Evolutionary conservation across 1,140 invertebrate species (phyloP).

Genomic region (Hermetia illucens): DNA sequence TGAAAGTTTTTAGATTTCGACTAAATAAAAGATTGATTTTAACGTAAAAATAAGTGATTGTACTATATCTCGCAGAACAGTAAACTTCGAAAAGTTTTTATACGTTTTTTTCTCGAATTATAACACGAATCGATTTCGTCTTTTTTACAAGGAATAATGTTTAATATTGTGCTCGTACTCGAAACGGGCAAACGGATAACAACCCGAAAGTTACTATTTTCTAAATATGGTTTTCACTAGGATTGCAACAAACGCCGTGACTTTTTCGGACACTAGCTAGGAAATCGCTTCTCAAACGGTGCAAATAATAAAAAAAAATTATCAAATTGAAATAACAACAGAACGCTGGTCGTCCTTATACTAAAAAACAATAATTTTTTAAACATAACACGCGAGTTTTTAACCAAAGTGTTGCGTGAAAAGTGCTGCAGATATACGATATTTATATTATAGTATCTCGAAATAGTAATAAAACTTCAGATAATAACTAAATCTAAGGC

Average conservation of each 20-base stretch:
- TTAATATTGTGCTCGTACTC: background rate
- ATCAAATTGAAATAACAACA: too few relatives aligned
- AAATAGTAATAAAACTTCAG: background rate
- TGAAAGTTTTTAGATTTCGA: background rate
- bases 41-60: background rate
- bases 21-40: background rate
- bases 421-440: background rate
- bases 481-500: conserved; percentile 21
- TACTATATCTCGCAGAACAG: too few relatives aligned
- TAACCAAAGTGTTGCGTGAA: background rate
- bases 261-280: too few relatives aligned
- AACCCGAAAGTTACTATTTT: too few relatives aligned
- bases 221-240: too few relatives aligned
- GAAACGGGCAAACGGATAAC: too few relatives aligned
- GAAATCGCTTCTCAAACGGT: background rate
- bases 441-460: background rate
- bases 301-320: background rate
- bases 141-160: background rate
- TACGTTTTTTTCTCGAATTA: too few relatives aligned
- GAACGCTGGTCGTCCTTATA: background rate
- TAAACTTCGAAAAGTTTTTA: too few relatives aligned
- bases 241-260: too few relatives aligned
- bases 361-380: background rate
- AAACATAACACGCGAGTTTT: background rate
- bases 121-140: background rate